phyloP scores from a whole-genome alignment of 2,113 vertebrate genomes.

The Gracilinanus agilis region DNA sequence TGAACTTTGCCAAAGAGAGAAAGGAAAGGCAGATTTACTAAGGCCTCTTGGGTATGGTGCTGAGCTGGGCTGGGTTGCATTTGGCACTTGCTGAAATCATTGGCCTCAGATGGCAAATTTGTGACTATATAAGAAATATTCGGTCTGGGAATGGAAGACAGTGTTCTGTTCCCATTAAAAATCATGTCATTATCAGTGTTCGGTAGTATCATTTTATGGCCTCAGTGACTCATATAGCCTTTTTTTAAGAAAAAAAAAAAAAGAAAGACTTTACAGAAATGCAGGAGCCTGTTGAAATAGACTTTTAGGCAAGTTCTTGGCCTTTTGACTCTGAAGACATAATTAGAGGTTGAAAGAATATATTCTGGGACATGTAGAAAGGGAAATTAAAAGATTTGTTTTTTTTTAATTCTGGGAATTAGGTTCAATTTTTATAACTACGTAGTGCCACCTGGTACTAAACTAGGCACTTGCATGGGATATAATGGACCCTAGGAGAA shows the following conservation, averaged over 20 bases:
- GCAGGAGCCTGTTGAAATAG: not conserved
- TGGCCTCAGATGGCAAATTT: slow-evolving; percentile 58
- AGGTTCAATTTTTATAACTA: slow-evolving; percentile 34
- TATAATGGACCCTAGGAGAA: not conserved
- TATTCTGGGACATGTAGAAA: not conserved
- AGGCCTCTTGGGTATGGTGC: not conserved
- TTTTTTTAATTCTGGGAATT: slow-evolving; percentile 19
- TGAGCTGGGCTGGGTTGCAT: not conserved
- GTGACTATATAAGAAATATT: slow-evolving; percentile 6
- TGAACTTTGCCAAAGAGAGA: slow-evolving; percentile 21
- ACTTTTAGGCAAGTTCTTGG: slow-evolving; percentile 23
- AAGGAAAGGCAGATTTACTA: not conserved
- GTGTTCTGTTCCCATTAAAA: slow-evolving; percentile 58
- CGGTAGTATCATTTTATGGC: slow-evolving; percentile 61
- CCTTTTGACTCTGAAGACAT: slow-evolving; percentile 50
- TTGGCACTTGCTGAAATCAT: not conserved
- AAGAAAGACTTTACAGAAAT: slow-evolving; percentile 10
- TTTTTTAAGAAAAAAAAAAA: slow-evolving; percentile 5
- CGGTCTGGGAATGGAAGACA: not conserved
- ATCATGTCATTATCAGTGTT: slow-evolving; percentile 51
- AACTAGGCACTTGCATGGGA: not conserved
- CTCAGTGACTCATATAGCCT: slow-evolving; percentile 52
- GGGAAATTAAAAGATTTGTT: not conserved
- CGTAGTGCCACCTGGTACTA: not conserved
- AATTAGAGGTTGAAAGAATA: slow-evolving; percentile 40